These are phyloP conservation scores for Phrynosoma blainvillii DNA, from an alignment of 2,113 vertebrate genomes.

Conservation along the genomic window DNA sequence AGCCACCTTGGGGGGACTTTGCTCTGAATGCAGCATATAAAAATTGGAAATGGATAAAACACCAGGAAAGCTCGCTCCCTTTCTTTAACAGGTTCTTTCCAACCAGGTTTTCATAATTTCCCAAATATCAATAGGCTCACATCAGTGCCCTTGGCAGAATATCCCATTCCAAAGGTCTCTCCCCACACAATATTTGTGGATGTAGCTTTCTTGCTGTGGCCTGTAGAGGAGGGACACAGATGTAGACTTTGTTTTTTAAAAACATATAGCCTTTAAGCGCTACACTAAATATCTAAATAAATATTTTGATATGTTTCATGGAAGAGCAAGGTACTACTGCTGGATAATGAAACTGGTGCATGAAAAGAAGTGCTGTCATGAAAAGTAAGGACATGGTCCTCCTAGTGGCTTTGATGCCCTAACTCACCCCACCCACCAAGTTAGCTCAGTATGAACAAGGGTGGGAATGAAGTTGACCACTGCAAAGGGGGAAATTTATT, in stretches of 20 bases:
- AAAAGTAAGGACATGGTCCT: neutral
- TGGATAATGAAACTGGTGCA: neutral
- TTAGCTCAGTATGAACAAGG: neutral
- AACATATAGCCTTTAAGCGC: neutral
- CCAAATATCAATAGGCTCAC: neutral
- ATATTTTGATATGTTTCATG: neutral
- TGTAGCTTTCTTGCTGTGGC: too few relatives aligned
- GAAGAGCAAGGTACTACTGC: neutral
- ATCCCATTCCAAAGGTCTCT: too few relatives aligned
- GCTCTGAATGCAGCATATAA: neutral
- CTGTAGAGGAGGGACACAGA: too few relatives aligned
- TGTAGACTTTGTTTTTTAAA: neutral
- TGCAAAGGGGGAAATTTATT: neutral
- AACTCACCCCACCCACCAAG: neutral
- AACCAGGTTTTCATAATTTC: neutral
- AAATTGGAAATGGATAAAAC: neutral
- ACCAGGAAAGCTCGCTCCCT: neutral
- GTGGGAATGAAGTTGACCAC: neutral
- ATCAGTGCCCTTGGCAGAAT: neutral
- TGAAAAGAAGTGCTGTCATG: neutral
- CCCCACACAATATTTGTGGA: too few relatives aligned
- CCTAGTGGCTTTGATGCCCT: too few relatives aligned
- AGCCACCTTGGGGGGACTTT: neutral
- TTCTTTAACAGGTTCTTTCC: neutral
- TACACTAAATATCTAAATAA: too few relatives aligned